Evolutionary conservation across 2,113 vertebrate species (phyloP).

Genomic region (Hypomesus transpacificus): DNA sequence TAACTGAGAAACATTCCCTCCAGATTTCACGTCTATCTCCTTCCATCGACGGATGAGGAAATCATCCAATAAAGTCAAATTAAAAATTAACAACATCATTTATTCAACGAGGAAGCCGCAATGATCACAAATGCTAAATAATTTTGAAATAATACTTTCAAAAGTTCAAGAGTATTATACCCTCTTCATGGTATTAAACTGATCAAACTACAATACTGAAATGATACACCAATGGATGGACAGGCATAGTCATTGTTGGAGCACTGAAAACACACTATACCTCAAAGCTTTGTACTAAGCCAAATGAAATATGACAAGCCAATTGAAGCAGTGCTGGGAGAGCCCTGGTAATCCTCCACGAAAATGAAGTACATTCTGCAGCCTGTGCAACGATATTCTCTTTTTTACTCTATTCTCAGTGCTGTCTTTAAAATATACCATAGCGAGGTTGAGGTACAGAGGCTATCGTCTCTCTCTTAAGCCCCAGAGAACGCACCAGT

Average conservation of each 20-base stretch:
- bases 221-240: not conserved
- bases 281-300: not conserved
- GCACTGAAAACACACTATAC: not conserved
- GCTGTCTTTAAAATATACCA: not conserved
- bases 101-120: too few species aligned
- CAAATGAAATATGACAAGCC: constrained; percentile 7
- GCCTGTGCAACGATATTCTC: not conserved
- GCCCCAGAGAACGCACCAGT: too few species aligned
- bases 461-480: too few species aligned
- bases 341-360: not conserved
- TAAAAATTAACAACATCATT: too few species aligned
- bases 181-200: not conserved
- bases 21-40: too few species aligned
- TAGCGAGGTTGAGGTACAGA: too few species aligned
- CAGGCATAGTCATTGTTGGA: not conserved
- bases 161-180: too few species aligned
- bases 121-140: too few species aligned
- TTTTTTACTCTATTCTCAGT: constrained; percentile 4
- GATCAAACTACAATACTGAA: not conserved
- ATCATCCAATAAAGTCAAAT: too few species aligned
- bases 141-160: too few species aligned
- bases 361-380: not conserved
- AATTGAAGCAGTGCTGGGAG: not conserved
- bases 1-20: too few species aligned
- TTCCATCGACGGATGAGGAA: too few species aligned